Base-by-base conservation (phyloP, 2,888 invertebrate species). In the Gibbula magus region DNA sequence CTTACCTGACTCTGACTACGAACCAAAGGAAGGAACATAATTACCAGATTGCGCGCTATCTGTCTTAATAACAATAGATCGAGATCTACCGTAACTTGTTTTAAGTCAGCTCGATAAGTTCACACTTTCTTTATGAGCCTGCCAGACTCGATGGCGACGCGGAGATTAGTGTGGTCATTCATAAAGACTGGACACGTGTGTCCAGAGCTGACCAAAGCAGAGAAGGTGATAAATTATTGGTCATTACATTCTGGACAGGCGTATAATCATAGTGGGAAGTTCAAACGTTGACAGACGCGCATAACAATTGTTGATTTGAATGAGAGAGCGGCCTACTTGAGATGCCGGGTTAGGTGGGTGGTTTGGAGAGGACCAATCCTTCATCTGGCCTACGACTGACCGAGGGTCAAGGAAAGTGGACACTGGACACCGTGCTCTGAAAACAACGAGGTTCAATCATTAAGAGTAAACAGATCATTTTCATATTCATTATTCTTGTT, bases 171-270 rank as follows among this genome's bases (percentile, higher is more conserved):
- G 3, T 61, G 29, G 61, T 29, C 61, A 61, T 22, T 61, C 29
- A 25, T 25, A 61, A 29, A 29, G 29, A 61, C 29, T 61, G 61
- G 61, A 61, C 61, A 61, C 61, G 61, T 29, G 61, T 29, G 61
- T 61, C 29, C 61, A 29, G 29, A 29, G 29, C 29, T 61, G 61
- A 29, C 29, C 61, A 61, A 61, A 29, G 29, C 2, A 29, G 29
- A 29, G 4, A 29, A 61, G 61, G 61, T 61, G 61, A 61, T 61
- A 61, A 61, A 61, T 61, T 61, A 61, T 61, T 61, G 61, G 61
- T 61, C 61, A 61, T 61, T 61, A 61, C 61, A 29, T 29, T 25
- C 61, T 29, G 61, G 61, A 61, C 61, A 61, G 61, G 29, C 61
- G 25, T 29, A 61, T 61, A 61, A 61, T 61, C 61, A 61, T 29